Percentiles rank a stretch among this genome's conserved stretches.
These are phyloP conservation scores for Fundulus diaphanus DNA, from an alignment of 2,797 vertebrate species.

Conservation along the genomic window DNA sequence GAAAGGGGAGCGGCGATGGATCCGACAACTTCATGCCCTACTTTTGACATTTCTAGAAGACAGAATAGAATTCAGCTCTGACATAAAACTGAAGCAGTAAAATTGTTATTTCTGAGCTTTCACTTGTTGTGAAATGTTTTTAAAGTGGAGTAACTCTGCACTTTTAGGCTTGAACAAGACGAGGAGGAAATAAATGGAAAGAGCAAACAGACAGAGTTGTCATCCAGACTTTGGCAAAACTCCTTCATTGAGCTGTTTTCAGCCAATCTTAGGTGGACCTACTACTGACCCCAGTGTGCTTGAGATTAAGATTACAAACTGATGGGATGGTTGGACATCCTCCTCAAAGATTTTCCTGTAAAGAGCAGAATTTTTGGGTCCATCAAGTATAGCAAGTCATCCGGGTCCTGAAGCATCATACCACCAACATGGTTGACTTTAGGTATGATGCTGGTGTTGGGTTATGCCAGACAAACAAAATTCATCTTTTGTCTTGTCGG, in stretches of 20 bases:
- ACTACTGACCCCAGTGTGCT: too few relatives aligned
- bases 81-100: not conserved
- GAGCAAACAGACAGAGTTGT: not conserved
- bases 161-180: not conserved
- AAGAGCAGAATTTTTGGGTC: not conserved
- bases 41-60: not conserved
- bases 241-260: not conserved
- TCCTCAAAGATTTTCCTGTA: not conserved
- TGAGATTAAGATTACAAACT: too few relatives aligned
- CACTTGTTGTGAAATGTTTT: not conserved
- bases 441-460: too few relatives aligned
- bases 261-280: not conserved
- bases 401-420: too few relatives aligned
- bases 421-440: too few relatives aligned
- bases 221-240: not conserved
- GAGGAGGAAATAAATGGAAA: not conserved
- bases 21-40: not conserved
- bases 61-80: not conserved
- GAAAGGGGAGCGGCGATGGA: not conserved
- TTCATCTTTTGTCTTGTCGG: too few relatives aligned
- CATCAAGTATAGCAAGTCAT: too few relatives aligned
- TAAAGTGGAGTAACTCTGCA: not conserved
- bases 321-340: too few relatives aligned
- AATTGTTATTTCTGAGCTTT: not conserved
- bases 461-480: too few relatives aligned